A percentile compares a stretch with the other conserved stretches of the same genome.
Conservation (phyloP, 2,797 vertebrate genomes). For the Dallia pectoralis region DNA sequence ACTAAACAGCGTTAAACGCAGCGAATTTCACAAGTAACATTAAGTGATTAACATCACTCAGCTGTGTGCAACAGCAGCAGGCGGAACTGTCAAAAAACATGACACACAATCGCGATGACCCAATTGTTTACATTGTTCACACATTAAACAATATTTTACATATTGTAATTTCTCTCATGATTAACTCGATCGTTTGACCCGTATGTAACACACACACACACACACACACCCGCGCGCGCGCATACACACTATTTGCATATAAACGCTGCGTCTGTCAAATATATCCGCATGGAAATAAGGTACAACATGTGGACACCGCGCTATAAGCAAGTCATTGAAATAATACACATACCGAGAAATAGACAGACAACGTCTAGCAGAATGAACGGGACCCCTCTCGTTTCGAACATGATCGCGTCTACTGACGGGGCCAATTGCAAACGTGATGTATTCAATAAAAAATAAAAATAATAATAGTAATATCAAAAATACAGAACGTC, state of each 20-base stretch:
- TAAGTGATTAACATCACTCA: not conserved
- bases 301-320: not conserved
- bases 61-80: not conserved
- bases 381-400: conserved; percentile 84
- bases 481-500: too few species aligned
- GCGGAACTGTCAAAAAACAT: not conserved
- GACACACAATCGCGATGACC: not conserved
- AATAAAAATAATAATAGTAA: too few species aligned
- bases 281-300: conserved; percentile 1
- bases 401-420: conserved; percentile 85
- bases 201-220: conserved; percentile 40
- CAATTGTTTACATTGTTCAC: not conserved
- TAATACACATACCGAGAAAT: conserved; percentile 81
- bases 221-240: too few species aligned
- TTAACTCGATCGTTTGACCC: not conserved
- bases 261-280: conserved; percentile 27
- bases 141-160: not conserved
- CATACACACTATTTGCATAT: not conserved
- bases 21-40: not conserved
- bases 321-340: not conserved
- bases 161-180: not conserved
- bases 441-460: too few species aligned
- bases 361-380: conserved; percentile 87
- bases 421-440: too few species aligned
- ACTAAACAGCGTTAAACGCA: not conserved